These are phyloP conservation scores for Camponotus fellah DNA, from an alignment of 2,888 invertebrate species.

Conservation along the genomic window DNA sequence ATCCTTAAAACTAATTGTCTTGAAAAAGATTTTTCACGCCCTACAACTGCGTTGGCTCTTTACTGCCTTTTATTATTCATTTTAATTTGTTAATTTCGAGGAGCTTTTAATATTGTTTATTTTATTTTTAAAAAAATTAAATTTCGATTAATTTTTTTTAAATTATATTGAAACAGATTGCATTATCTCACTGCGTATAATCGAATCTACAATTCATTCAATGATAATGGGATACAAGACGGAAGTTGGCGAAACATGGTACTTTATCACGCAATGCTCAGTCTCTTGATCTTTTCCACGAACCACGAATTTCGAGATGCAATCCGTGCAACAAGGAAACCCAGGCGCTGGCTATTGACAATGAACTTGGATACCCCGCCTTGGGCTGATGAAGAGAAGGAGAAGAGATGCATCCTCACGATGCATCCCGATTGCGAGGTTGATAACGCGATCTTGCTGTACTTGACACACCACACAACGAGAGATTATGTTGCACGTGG, in stretches of 20 bases:
- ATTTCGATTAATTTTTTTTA: background rate
- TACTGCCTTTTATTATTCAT: too few relatives aligned
- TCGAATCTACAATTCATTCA: background rate
- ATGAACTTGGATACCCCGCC: slow-evolving; percentile 53
- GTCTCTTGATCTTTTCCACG: background rate
- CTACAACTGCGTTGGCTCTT: too few relatives aligned
- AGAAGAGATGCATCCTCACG: slow-evolving; percentile 54
- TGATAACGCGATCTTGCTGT: slow-evolving; percentile 68
- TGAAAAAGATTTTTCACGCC: too few relatives aligned
- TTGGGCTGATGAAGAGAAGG: slow-evolving; percentile 4
- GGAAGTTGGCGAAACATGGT: slow-evolving; percentile 5
- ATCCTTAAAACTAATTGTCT: too few relatives aligned
- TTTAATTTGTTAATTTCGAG: too few relatives aligned
- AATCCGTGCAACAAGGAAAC: slow-evolving; percentile 25
- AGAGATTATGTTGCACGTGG: slow-evolving; percentile 73
- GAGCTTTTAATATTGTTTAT: too few relatives aligned
- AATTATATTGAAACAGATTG: background rate
- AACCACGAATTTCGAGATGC: slow-evolving; percentile 32
- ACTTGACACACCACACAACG: slow-evolving; percentile 68
- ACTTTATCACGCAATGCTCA: background rate
- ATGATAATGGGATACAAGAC: background rate
- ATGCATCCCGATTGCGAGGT: slow-evolving; percentile 69
- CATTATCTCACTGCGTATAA: background rate
- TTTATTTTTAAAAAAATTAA: background rate
- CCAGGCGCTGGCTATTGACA: slow-evolving; percentile 62